These are phyloP conservation scores for Habropoda laboriosa DNA, from an alignment of 1,140 invertebrate genomes.

Conservation along the genomic window DNA sequence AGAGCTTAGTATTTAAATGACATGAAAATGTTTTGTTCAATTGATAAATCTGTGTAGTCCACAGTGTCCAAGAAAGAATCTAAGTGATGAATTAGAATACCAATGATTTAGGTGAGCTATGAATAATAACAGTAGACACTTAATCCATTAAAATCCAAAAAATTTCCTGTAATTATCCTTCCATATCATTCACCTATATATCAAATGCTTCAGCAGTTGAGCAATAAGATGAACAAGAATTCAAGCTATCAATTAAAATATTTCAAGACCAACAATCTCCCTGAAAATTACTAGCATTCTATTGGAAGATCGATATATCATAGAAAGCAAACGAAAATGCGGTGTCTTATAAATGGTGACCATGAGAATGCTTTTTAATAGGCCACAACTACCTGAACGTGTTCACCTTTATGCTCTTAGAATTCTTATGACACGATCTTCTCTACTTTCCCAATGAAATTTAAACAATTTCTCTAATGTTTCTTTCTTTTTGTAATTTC, in stretches of 20 bases:
- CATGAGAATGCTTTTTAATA: constrained; percentile 20
- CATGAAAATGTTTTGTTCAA: no score
- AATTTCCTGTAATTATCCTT: neutral
- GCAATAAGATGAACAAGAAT: neutral
- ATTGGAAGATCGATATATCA: neutral
- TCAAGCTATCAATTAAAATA: neutral
- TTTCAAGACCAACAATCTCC: neutral
- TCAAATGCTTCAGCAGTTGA: neutral
- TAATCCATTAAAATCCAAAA: neutral
- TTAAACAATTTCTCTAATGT: no score
- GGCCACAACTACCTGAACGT: constrained; percentile 8
- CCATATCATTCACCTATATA: neutral
- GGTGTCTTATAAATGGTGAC: constrained; percentile 8
- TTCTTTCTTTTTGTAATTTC: no score
- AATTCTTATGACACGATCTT: neutral
- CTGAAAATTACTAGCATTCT: neutral
- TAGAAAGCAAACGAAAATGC: neutral
- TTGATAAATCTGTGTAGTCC: no score
- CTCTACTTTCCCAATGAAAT: neutral
- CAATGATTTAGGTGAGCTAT: no score
- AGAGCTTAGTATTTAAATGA: no score
- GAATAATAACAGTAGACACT: no score
- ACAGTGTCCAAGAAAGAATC: no score
- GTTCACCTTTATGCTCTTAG: constrained; percentile 2
- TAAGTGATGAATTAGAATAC: no score